These are phyloP conservation scores for Hucho hucho DNA, from an alignment of 2,113 vertebrate species.

Conservation along the genomic window DNA sequence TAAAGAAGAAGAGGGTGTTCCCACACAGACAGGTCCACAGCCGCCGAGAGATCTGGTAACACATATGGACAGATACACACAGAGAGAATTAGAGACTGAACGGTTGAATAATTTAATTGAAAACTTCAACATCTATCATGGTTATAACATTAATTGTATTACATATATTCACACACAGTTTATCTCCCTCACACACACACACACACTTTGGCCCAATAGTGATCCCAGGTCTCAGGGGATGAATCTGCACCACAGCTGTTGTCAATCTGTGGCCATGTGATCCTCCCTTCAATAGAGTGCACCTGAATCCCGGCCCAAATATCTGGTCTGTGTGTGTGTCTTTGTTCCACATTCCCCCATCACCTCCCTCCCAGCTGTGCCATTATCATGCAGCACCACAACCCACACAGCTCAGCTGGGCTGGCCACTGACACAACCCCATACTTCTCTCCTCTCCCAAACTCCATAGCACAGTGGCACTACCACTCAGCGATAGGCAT, in stretches of 20 bases:
- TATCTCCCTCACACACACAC: neutral
- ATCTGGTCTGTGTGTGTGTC: neutral
- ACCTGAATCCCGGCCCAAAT: slow-evolving; percentile 61
- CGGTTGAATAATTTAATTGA: too few species aligned
- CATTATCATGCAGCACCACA: slow-evolving; percentile 1
- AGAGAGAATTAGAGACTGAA: neutral
- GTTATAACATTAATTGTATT: too few species aligned
- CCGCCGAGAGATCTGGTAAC: slow-evolving; percentile 75
- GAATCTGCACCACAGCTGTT: slow-evolving; percentile 59
- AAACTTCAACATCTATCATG: neutral
- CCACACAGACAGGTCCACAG: slow-evolving; percentile 85
- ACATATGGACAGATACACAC: slow-evolving; percentile 9
- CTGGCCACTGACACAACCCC: neutral
- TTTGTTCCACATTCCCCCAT: neutral
- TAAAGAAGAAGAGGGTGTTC: slow-evolving; percentile 80
- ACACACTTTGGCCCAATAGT: neutral
- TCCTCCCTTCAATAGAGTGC: slow-evolving; percentile 41
- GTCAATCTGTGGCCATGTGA: slow-evolving; percentile 35
- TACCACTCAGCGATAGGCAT: too few species aligned
- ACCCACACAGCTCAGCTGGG: neutral
- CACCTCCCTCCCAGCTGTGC: neutral
- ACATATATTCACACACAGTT: neutral
- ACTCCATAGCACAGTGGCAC: too few species aligned
- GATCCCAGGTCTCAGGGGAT: slow-evolving; percentile 46
- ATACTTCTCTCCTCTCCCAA: too few species aligned